Conservation (phyloP, 2,113 vertebrate species). For the Thinocorus orbignyianus region DNA sequence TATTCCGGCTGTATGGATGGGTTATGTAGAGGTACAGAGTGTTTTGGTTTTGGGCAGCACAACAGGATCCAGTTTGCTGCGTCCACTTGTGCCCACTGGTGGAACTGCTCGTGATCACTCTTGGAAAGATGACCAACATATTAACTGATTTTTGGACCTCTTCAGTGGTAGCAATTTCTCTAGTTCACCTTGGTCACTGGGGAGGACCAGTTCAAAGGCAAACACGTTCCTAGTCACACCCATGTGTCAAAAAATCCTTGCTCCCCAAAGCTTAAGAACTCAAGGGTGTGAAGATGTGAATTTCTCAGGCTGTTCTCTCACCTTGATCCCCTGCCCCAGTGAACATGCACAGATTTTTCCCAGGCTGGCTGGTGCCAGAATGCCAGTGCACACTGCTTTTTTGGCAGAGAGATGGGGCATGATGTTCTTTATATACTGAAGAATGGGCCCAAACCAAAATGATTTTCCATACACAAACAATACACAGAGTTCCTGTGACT, state of each 20-base stretch:
- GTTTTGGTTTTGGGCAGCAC: not conserved
- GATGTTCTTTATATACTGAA: not conserved
- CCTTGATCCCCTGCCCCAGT: not conserved
- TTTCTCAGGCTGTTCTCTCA: not conserved
- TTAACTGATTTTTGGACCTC: not conserved
- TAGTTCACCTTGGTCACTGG: not conserved
- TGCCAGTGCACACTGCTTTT: not conserved
- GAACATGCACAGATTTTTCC: not conserved
- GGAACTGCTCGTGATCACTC: not conserved
- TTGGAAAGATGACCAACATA: not conserved
- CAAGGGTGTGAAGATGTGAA: fast-evolving
- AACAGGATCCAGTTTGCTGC: not conserved
- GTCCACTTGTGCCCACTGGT: not conserved
- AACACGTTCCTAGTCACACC: fast-evolving
- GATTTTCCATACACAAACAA: not conserved
- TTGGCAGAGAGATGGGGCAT: not conserved
- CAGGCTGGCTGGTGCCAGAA: not conserved
- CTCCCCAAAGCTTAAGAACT: not conserved
- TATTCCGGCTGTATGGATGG: fast-evolving
- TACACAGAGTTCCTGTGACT: not conserved
- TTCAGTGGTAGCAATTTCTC: not conserved
- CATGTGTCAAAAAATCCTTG: not conserved
- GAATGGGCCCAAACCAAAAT: not conserved
- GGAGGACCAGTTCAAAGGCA: not conserved
- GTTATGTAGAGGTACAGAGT: not conserved